Base-by-base conservation (phyloP, 1,140 invertebrate genomes). In the Ceratitis capitata region DNA sequence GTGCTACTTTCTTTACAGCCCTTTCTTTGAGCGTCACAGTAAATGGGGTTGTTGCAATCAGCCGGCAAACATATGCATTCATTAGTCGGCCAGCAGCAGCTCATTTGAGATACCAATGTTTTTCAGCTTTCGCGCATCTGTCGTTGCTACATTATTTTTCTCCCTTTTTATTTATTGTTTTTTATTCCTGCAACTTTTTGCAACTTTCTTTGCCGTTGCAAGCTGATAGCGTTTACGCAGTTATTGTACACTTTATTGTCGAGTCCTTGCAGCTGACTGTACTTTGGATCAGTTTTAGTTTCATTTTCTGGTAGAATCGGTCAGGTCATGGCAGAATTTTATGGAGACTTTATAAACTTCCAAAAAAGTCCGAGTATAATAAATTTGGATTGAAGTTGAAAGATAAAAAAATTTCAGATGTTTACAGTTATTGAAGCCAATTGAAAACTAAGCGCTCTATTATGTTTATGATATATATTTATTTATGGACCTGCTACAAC, bases 71-170 rank as follows among this genome's bases (percentile, higher is more conserved):
- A 2, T 32, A 78, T n/a, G 39, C n/a, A 45, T n/a, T 26, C 23
- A n/a, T 10, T 39, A 45, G 64, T 23, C 69, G 69, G 39, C n/a
- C 51, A 53, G 16, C 51, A 53, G 16, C 32, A 45, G 19, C 32
- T n/a, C 19, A 78, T 78, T 78, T 78, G 69, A 45, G 35, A 45
- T 74, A 35, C 69, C 69, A 78, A n/a, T n/a, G n/a, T n/a, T 47
- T 78, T 42, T 23, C 45, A n/a, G 32, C 61, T 19, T 35, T 35
- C 69, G 39, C 35, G 35, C 69, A 78, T 42, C 69, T 78, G 69
- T 78, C 69, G 39, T 42, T 78, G 1, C 45, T 45, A 32, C 61
- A 69, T 78, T 78, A 39, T 39, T 45, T 78, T 78, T n/a, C 39
- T 19, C 23, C n/a, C 35, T 39, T 16, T 23, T 61, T 35, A 39